phyloP scores from a whole-genome alignment of 2,888 invertebrate species.

The Yponomeuta plumbellus region DNA sequence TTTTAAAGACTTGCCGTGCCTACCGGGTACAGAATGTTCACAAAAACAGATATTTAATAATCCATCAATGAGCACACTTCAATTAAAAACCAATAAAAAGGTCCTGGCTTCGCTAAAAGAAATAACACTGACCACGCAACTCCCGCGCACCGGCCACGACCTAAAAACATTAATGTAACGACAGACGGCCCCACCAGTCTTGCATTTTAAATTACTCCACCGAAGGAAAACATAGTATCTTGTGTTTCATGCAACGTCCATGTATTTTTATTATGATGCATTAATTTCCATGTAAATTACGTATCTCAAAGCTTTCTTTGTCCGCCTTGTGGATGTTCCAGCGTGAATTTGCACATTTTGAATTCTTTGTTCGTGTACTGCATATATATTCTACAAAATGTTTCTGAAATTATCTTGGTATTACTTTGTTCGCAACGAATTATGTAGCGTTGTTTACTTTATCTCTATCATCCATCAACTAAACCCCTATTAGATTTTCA shows the following conservation, averaged over 20 bases:
- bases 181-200: slow-evolving; percentile 38
- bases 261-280: neutral
- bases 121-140: slow-evolving; percentile 32
- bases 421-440: neutral
- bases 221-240: neutral
- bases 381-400: slow-evolving; percentile 19
- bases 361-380: slow-evolving; percentile 18
- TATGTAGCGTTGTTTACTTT: neutral
- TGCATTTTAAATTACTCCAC: slow-evolving; percentile 3
- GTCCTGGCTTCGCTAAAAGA: neutral
- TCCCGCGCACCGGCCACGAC: slow-evolving; percentile 38
- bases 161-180: slow-evolving; percentile 37
- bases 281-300: neutral
- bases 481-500: neutral
- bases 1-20: too few species aligned
- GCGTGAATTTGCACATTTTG: slow-evolving; percentile 14
- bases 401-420: neutral
- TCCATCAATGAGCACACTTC: neutral
- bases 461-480: neutral
- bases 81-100: slow-evolving; percentile 1
- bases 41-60: neutral
- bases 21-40: neutral
- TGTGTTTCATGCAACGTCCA: neutral
- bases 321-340: slow-evolving; percentile 13
- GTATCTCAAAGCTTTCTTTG: slow-evolving; percentile 13